A percentile compares a stretch with the other conserved stretches of the same genome.
Conservation (phyloP, 1,140 invertebrate genomes). For the Apocrypta bakeri region DNA sequence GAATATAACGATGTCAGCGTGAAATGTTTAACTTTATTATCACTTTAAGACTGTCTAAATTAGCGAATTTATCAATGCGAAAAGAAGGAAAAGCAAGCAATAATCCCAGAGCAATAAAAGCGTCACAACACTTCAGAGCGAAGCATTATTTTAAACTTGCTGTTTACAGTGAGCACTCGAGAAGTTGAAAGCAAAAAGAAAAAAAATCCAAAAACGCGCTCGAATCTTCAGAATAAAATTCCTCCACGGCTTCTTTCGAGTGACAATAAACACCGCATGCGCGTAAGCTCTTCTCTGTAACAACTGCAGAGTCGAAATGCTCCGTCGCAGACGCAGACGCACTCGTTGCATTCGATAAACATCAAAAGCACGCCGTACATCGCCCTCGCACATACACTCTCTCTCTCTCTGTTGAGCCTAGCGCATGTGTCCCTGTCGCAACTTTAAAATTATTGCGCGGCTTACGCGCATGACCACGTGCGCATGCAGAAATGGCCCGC, state of each 20-base stretch:
- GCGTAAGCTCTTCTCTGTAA: not conserved
- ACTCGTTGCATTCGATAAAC: constrained; percentile 35
- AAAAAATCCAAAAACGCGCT: too few relatives aligned
- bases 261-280: not conserved
- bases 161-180: too few relatives aligned
- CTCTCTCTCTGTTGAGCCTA: too few relatives aligned
- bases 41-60: too few relatives aligned
- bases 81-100: too few relatives aligned
- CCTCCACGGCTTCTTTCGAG: not conserved
- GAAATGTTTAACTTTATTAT: too few relatives aligned
- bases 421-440: not conserved
- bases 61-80: too few relatives aligned
- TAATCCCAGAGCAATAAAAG: too few relatives aligned
- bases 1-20: too few relatives aligned
- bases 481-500: constrained; percentile 15
- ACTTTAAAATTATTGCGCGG: constrained; percentile 28
- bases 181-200: not conserved
- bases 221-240: not conserved
- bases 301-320: not conserved
- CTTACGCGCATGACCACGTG: constrained; percentile 14
- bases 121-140: too few relatives aligned
- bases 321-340: not conserved
- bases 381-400: constrained; percentile 6
- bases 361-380: constrained; percentile 36
- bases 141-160: too few relatives aligned